Base-by-base conservation (phyloP, 92 coral and sea anemone genomes). In the Palythoa grandis region DNA sequence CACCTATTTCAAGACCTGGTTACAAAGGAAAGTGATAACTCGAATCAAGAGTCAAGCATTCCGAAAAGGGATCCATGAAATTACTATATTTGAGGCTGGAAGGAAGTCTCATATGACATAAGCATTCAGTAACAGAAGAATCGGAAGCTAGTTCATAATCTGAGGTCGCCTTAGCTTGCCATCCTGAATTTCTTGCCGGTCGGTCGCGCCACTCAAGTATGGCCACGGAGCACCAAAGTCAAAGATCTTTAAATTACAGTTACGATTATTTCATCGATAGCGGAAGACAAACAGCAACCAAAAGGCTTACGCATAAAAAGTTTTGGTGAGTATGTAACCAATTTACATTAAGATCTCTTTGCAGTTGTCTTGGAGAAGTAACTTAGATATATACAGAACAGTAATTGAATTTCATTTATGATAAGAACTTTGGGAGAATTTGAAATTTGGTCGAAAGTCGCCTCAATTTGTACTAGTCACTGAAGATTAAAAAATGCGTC, bases 201-300 rank as follows among this genome's bases (percentile, higher is more conserved):
- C 50, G 50, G 22, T 5, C 69, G 69, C 8, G 29, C 69, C 69
- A 20, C 69, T 63, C 10, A 63, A 17, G 11, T 37, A 84, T 70
- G 79, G 50, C 50, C 9, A 43, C 50, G 50, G 79, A 58, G 38
- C 35, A 11, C 17, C 68, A 84, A 15, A 29, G 78, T 72, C 86
- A 9, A 69, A 69, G 50, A 17, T 83, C 98, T 24, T 77, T 94
- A 52, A 92, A 90, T 24, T 83, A 88, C 87, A 92, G 94, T 13
- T 90, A 92, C 65, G 91, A 89, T 53, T 94, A 90, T 79, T 94
- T 94, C 71, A 43, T 94, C 78, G 95, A 94, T 63, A 92, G 93
- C 69, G 88, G 94, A 67, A 78, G 89, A 77, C 98, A 94, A 88
- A 88, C 95, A 63, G 98, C 98, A 6, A 89, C 92, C 56, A 94